Evolutionary conservation across 2,888 invertebrate species (phyloP).

Genomic region (Myathropa florea): DNA sequence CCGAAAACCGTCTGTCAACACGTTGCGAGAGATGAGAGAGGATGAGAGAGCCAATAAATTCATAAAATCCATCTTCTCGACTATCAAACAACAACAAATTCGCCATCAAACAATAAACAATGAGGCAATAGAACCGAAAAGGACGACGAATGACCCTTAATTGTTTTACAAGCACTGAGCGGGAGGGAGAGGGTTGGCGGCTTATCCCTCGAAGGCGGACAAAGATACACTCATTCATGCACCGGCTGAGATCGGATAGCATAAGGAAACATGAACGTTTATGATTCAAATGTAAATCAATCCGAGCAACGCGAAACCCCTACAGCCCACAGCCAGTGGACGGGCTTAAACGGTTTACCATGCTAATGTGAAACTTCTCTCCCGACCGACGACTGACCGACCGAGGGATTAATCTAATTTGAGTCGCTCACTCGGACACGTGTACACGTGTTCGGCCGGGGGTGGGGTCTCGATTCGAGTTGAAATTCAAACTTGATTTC

Average conservation of each 20-base stretch:
- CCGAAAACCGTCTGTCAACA: constrained; percentile 55
- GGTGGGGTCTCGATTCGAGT: background rate
- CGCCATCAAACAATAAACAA: constrained; percentile 19
- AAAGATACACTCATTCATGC: background rate
- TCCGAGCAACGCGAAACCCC: background rate
- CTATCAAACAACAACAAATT: background rate
- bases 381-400: background rate
- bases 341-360: constrained; percentile 47
- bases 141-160: constrained; percentile 59
- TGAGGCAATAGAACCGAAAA: constrained; percentile 36
- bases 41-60: constrained; percentile 27
- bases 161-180: constrained; percentile 50
- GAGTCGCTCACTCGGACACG: background rate
- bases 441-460: background rate
- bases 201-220: background rate
- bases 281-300: constrained; percentile 53
- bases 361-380: constrained; percentile 31
- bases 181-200: background rate
- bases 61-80: constrained; percentile 40
- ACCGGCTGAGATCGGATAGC: background rate
- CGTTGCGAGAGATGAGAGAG: background rate
- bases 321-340: background rate
- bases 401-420: constrained; percentile 49
- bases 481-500: constrained; percentile 59
- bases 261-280: constrained; percentile 6